Percentiles rank a stretch among this genome's conserved stretches.
Conservation (phyloP, 2,113 vertebrate genomes). For the Sus scrofa region T2T-Sscrofa CM000814.6:9923001-9923500, state of each 20-base stretch:
- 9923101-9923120: constrained; percentile 80
- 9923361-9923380: not conserved
- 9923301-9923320: not conserved
- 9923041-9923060: constrained; percentile 81
- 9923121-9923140: constrained; percentile 79
- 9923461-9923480: not conserved
- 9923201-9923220: not conserved
- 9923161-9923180: constrained; percentile 68
- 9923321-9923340: not conserved
- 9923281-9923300: not conserved
- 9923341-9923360: not conserved
- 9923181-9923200: constrained; percentile 58
- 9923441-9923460: not conserved
- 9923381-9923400: not conserved
- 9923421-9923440: not conserved
- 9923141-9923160: constrained; percentile 73
- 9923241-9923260: constrained; percentile 30
- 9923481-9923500: not conserved
- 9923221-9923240: not conserved
- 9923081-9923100: constrained; percentile 60
- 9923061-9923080: constrained; percentile 72
- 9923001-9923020: constrained; percentile 76
- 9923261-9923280: not conserved
- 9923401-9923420: not conserved
- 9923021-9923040: constrained; percentile 73